Evolutionary conservation across 2,797 vertebrate species (phyloP).

Genomic region (Cryptoblepharus egeriae): DNA sequence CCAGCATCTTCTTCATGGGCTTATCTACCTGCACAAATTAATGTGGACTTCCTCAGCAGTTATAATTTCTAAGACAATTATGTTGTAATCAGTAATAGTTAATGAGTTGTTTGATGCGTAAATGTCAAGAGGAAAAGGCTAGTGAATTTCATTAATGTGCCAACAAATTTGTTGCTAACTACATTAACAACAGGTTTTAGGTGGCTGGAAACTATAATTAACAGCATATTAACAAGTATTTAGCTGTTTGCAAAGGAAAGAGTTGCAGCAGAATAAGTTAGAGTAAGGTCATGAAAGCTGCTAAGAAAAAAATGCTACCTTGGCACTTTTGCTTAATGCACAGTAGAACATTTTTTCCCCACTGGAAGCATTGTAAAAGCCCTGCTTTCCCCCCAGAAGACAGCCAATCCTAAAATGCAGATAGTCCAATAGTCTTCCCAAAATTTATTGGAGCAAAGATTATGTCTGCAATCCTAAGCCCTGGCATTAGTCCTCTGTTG

Average conservation of each 20-base stretch:
- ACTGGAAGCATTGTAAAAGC: background rate
- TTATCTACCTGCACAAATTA: too few relatives aligned
- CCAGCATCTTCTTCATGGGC: too few relatives aligned
- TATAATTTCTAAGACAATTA: slow-evolving; percentile 56
- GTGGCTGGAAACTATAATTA: slow-evolving; percentile 58
- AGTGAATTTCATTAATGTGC: slow-evolving; percentile 27
- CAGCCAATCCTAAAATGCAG: background rate
- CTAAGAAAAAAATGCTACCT: background rate
- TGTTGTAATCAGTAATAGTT: slow-evolving; percentile 51
- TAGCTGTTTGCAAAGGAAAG: slow-evolving; percentile 22
- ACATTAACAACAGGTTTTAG: slow-evolving; percentile 42
- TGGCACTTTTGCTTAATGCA: background rate
- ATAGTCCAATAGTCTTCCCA: too few relatives aligned
- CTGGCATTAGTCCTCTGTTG: too few relatives aligned
- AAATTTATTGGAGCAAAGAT: too few relatives aligned
- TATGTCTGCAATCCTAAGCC: too few relatives aligned
- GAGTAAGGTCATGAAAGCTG: slow-evolving; percentile 28
- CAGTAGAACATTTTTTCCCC: background rate
- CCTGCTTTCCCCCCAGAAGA: background rate
- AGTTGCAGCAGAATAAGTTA: background rate
- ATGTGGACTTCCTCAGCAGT: too few relatives aligned
- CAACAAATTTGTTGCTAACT: slow-evolving; percentile 48
- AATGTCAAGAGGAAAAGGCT: slow-evolving; percentile 50
- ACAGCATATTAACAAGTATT: slow-evolving; percentile 44
- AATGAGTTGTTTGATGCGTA: slow-evolving; percentile 44